Conservation (phyloP, 2,797 vertebrate genomes). For the Cyprinella venusta region DNA sequence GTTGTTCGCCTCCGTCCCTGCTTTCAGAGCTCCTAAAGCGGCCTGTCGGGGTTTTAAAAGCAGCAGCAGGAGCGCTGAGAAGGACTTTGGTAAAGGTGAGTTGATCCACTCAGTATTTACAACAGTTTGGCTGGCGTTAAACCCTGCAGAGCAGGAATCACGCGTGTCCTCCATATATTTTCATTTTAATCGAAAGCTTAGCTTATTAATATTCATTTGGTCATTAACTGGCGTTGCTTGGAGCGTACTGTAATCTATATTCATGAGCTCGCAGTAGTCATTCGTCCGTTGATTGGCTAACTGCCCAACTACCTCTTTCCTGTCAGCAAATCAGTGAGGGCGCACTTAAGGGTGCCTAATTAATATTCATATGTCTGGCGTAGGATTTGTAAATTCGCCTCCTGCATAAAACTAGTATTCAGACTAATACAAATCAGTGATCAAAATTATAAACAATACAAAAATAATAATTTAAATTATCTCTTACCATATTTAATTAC, state of each 20-base stretch:
- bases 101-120: not conserved
- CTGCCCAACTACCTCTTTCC: not conserved
- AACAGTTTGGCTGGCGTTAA: not conserved
- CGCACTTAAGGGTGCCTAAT: not conserved
- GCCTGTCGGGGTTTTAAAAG: conserved; percentile 59
- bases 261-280: not conserved
- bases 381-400: not conserved
- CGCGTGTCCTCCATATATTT: not conserved
- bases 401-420: not conserved
- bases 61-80: conserved; percentile 54
- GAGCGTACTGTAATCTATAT: not conserved
- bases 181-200: no score
- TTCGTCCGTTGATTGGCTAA: not conserved
- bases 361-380: not conserved
- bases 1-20: conserved; percentile 34
- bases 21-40: not conserved
- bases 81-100: conserved; percentile 75
- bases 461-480: no score
- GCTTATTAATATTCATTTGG: not conserved
- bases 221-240: not conserved
- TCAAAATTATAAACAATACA: no score
- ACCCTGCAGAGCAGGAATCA: no score
- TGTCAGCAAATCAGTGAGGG: not conserved
- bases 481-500: not conserved
- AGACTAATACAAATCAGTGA: not conserved